Base-by-base conservation (phyloP, 2,888 invertebrate species). In the Ichneumoninae sp. region DNA sequence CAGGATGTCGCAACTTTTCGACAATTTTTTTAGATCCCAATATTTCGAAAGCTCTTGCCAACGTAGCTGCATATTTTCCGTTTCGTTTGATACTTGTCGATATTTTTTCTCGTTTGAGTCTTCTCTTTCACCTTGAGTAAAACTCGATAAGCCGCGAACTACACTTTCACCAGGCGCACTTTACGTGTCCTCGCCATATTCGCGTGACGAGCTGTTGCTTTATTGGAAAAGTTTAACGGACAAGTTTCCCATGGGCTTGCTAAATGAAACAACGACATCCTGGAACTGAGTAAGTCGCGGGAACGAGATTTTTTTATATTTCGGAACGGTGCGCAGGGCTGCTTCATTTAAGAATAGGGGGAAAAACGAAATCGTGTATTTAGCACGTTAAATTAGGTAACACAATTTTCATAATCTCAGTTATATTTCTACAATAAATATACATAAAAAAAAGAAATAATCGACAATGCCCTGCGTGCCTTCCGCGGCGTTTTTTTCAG, bases 181-280 rank as follows among this genome's bases (percentile, higher is more conserved):
- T 52, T 72, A 69, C 68, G 74, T 36, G 60, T 76, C 75, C 62
- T 52, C 76, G 76, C 62, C 71, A 52, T 74, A 78, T 81, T 78
- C 19, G 80, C 78, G 74, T 57, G 75, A 79, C 74, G 80, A 62
- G 75, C 76, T 66, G 66, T 75, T 60, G 60, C 30, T 85, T 89
- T 88, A 86, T 88, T 85, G 86, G 86, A 84, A 86, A 88, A 88
- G 69, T 86, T 62, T 19, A 66, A 50, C 47, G 13, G 19, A 33
- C 68, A 26, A 52, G 6, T 77, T 30, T 47, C 60, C 6, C 50
- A 6, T 47, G 57, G 30, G 40, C 65, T 54, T 30, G 19, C 30
- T 47, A 4, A 57, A 79, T 54, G 57, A 69, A 69, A 75, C 69
- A 54, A 80, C 82, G 79, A 82, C 82, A 72, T 80, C 60, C 71